Percentiles rank a stretch among this genome's conserved stretches.
Evolutionary conservation across 1,140 invertebrate species (phyloP).

Genomic region (Drosophila jambulina): DNA sequence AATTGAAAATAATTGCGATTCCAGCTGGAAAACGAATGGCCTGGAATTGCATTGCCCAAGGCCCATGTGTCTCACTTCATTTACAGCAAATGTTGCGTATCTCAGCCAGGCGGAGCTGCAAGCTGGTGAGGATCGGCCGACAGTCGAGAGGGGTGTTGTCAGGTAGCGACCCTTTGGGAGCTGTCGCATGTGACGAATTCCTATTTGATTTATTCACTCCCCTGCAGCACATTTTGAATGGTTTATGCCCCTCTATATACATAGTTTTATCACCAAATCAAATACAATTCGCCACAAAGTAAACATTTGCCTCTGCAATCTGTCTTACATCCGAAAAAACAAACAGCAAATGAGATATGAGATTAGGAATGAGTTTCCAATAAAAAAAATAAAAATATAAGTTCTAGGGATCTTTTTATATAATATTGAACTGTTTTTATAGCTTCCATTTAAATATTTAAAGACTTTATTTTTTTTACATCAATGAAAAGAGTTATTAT

Average conservation of each 20-base stretch:
- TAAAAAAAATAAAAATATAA: not conserved
- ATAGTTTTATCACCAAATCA: constrained; percentile 61
- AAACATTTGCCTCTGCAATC: constrained; percentile 36
- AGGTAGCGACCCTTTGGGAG: constrained; percentile 13
- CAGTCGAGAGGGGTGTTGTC: constrained; percentile 1
- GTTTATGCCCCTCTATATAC: not conserved
- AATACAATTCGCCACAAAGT: constrained; percentile 56
- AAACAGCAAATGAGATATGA: constrained; percentile 1
- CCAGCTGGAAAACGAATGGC: constrained; percentile 32
- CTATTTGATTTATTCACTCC: constrained; percentile 69
- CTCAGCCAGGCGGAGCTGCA: constrained; percentile 9
- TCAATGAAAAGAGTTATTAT: not conserved
- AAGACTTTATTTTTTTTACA: not conserved
- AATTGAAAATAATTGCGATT: constrained; percentile 47
- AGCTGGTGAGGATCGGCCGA: constrained; percentile 5
- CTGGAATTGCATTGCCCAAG: constrained; percentile 28
- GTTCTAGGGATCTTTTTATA: not conserved
- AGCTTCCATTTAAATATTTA: not conserved
- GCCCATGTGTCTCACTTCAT: constrained; percentile 58
- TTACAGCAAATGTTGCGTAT: constrained; percentile 75
- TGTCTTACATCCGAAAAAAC: constrained; percentile 36
- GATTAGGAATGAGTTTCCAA: not conserved
- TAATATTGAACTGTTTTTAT: not conserved
- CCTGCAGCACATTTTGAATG: constrained; percentile 7
- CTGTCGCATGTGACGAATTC: constrained; percentile 68